Evolutionary conservation across 2,888 invertebrate species (phyloP).

Genomic region (Megamerina dolium): DNA sequence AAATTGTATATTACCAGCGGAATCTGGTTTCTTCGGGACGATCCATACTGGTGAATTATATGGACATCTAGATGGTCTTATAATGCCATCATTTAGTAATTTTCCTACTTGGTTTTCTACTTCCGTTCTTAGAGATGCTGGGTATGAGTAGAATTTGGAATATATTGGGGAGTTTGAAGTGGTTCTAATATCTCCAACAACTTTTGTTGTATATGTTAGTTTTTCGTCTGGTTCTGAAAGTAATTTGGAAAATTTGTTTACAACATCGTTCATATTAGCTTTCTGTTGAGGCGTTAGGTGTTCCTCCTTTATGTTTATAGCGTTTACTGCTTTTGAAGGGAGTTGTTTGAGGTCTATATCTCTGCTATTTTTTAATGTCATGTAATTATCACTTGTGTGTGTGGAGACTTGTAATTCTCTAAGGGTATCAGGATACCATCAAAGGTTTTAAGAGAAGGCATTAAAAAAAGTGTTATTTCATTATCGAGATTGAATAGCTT

Average conservation of each 20-base stretch:
- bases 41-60: too few species aligned
- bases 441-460: constrained; percentile 6
- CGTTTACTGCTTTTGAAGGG: too few species aligned
- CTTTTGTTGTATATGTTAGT: too few species aligned
- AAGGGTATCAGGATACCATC: constrained; percentile 5
- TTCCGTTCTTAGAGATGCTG: constrained; percentile 7
- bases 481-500: constrained; percentile 10
- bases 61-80: too few species aligned
- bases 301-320: neutral
- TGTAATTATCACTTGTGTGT: too few species aligned
- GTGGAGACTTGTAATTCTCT: neutral
- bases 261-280: too few species aligned
- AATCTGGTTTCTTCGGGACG: too few species aligned
- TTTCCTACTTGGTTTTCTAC: constrained; percentile 1
- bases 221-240: too few species aligned
- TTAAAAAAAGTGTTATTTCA: constrained; percentile 1
- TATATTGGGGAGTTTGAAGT: too few species aligned
- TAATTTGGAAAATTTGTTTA: too few species aligned
- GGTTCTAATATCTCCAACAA: too few species aligned
- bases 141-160: constrained; percentile 13
- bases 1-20: neutral
- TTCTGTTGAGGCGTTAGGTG: too few species aligned
- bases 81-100: neutral
- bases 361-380: neutral
- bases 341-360: constrained; percentile 1